phyloP scores from a whole-genome alignment of 2,113 vertebrate genomes.

The Campylorhamphus procurvoides region DNA sequence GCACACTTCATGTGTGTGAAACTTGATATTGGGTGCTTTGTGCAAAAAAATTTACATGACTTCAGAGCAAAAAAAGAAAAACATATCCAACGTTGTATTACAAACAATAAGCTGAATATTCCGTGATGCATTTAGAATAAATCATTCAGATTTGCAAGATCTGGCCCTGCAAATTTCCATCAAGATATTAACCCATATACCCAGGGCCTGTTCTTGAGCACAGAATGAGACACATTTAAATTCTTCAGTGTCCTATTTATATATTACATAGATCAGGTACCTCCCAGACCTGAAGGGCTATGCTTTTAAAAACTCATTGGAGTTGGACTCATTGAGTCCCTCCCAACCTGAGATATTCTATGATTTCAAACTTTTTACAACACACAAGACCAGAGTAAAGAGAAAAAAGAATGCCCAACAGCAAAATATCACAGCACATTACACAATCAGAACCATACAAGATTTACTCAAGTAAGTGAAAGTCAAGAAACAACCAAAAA shows the following conservation, averaged over 20 bases:
- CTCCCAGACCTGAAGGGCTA: neutral
- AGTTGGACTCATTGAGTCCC: neutral
- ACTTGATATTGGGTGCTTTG: neutral
- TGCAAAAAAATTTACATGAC: neutral
- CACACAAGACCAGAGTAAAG: neutral
- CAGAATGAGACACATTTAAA: neutral
- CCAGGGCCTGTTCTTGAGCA: neutral
- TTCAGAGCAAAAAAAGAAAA: neutral
- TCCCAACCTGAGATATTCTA: neutral
- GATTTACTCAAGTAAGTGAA: neutral
- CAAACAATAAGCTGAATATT: neutral
- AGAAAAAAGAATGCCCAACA: neutral
- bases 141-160: neutral
- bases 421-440: accelerated
- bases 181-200: neutral
- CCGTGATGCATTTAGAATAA: neutral
- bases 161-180: neutral
- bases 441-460: neutral
- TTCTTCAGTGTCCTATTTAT: neutral
- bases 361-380: neutral
- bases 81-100: neutral
- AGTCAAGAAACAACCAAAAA: neutral
- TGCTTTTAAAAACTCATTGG: neutral
- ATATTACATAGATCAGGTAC: neutral
- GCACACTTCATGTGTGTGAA: neutral